Evolutionary conservation across 2,113 vertebrate species (phyloP).

Genomic region (Pristiophorus japonicus): DNA sequence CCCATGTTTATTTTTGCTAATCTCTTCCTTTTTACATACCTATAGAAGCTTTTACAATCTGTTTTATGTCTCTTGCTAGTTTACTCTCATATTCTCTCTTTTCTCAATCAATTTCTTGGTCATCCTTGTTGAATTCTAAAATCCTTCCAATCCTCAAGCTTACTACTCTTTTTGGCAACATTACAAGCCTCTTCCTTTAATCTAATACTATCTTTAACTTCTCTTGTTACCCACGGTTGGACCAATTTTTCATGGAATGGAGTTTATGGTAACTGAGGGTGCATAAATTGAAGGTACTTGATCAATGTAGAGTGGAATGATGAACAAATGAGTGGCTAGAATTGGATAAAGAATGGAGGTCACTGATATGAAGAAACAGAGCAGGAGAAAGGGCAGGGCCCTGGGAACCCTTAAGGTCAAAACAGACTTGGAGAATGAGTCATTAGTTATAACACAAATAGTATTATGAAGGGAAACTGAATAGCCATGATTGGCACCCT

Average conservation of each 20-base stretch:
- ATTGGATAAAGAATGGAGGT: not conserved
- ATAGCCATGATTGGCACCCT: not conserved
- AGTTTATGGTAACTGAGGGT: not conserved
- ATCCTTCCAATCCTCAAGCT: too few species aligned
- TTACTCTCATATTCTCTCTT: too few species aligned
- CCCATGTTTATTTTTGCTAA: too few species aligned
- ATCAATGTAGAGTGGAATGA: not conserved
- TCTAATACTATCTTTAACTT: too few species aligned
- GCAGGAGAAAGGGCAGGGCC: not conserved
- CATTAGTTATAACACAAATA: not conserved
- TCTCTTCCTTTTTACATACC: too few species aligned
- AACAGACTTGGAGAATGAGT: not conserved
- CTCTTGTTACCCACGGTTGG: too few species aligned
- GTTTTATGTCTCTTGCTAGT: too few species aligned
- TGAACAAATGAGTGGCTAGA: not conserved
- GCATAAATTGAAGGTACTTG: not conserved
- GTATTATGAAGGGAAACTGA: not conserved
- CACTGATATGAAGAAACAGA: not conserved
- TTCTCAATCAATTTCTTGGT: too few species aligned
- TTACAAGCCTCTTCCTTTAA: too few species aligned
- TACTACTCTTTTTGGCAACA: too few species aligned
- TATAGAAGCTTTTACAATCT: too few species aligned
- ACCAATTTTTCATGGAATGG: not conserved
- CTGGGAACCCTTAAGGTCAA: not conserved
- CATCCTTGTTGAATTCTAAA: too few species aligned